Base-by-base conservation (phyloP, 1,140 invertebrate genomes). In the Caenorhabditis inopinata region DNA sequence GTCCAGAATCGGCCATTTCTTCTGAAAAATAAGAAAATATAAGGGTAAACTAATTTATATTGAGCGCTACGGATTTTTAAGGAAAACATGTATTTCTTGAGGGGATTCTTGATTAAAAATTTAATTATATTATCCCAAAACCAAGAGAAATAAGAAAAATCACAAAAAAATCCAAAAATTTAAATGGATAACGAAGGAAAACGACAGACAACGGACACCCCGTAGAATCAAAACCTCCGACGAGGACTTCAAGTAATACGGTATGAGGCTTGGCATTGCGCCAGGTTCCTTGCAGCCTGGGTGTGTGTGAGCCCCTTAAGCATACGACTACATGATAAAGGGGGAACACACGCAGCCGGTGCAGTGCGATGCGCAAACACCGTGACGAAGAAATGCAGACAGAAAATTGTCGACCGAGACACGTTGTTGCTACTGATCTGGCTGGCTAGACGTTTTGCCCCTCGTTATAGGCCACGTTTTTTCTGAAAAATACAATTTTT, bases 1-100 rank as follows among this genome's bases (percentile, higher is more conserved):
- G 87, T 62, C 76, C 74, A 32, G 85, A 81, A 75, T 88, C 86
- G 32, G 87, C 78, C 78, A 79, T 79, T 35, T 78, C 48, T 47
- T 21, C 25, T 27, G 4, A 51, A 53, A 76, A 35, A 38, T 23
- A 12, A 68, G 58, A 68, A 51, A n/a, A 51, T 9, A 25, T n/a
- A n/a, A 51, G 23, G 48, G n/a, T 9, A 51, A 18, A 51, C 48
- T 7, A 32, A 68, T 9, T 6, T 9, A 68, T 23, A n/a, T 5
- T 25, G 58, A 27, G 21, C 9, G 12, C 5, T 4, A 42, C 4
- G 9, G 25, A 38, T 21, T 32, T 68, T 68, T 38, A 1, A 12
- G 14, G 12, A 68, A 38, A 68, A 38, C 2, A 7, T 7, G 14
- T 42, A 7, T 42, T 42, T 14, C 23, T 25, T 23, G 1, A 51